These are phyloP conservation scores for Acinonyx jubatus DNA, from an alignment of 2,113 vertebrate species.

Conservation along the genomic window DNA sequence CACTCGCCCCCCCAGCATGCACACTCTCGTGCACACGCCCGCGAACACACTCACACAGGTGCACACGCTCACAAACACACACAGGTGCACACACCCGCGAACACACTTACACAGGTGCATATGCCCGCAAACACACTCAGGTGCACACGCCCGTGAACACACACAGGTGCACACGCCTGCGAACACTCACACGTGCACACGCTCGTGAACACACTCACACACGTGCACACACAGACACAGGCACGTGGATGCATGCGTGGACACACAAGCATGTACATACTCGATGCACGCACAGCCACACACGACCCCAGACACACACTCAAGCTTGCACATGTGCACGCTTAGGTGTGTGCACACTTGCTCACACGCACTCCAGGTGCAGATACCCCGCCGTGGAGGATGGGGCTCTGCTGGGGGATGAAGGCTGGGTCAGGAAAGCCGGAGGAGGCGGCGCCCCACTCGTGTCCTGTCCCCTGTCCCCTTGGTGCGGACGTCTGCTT, in stretches of 20 bases:
- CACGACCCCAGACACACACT: neutral
- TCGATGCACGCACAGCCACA: neutral
- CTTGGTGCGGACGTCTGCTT: neutral
- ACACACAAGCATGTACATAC: fast-evolving
- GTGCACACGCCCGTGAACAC: too few relatives aligned
- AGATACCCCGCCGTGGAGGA: too few relatives aligned
- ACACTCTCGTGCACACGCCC: too few relatives aligned
- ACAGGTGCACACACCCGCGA: neutral
- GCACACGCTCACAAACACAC: fast-evolving
- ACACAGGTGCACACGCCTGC: too few relatives aligned
- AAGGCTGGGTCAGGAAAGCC: neutral
- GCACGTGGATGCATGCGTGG: fast-evolving
- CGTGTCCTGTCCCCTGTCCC: fast-evolving
- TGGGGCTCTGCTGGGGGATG: neutral
- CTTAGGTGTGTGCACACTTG: too few relatives aligned
- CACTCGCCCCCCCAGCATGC: neutral
- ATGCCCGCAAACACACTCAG: too few relatives aligned
- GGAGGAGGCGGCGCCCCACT: neutral
- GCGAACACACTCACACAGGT: neutral
- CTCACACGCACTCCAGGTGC: neutral
- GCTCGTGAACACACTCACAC: neutral
- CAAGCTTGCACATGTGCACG: fast-evolving
- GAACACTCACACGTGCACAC: neutral
- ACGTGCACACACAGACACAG: too few relatives aligned
- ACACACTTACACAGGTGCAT: fast-evolving